Base-by-base conservation (phyloP, 2,113 vertebrate genomes). In the Paralichthys olivaceus region DNA sequence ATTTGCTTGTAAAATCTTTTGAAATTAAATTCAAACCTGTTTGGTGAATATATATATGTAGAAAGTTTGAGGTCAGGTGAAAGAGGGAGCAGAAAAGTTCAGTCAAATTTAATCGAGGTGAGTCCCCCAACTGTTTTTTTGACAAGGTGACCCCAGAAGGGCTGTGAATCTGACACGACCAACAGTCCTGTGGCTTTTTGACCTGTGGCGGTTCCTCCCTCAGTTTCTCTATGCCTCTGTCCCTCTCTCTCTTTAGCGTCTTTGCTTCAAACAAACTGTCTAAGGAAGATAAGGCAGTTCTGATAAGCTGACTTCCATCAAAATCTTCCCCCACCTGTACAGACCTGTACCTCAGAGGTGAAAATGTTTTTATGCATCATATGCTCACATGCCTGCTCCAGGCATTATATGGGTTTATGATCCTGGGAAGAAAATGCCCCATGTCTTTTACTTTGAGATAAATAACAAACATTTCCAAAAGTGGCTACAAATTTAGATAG, bases 281-380 rank as follows among this genome's bases (percentile, higher is more conserved):
- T 87, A 81, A 84, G 71, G 56, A 78, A 90, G 93, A 94, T 94
- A 94, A 94, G 88, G 85, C 74, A 72, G 72, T n/a, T 40, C 80
- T 85, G 93, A 94, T 94, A 93, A 92, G 87, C 82, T 75, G 80
- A 83, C 85, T 86, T 88, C 75, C 55, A 69, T 92, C 83, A 87
- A 87, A 87, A 82, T 75, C 71, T 59, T 80, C 72, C 78, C 71
- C 69, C 83, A 80, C 89, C 87, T 85, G 81, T 85, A 72, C 79
- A 80, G 89, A 88, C 85, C 89, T 72, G 75, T 81, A 83, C 84
- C 91, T 90, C 69, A 72, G 79, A 91, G 88, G 88, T 82, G 64
- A 84, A 90, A 92, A 90, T 89, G 64, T 91, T 87, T 92, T 89
- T 90, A 89, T 91, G 87, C 89, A 86, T 93, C 85, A 79, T 84